Conservation (phyloP, 1,140 invertebrate species). For the Drosophila malerkotliana region DNA sequence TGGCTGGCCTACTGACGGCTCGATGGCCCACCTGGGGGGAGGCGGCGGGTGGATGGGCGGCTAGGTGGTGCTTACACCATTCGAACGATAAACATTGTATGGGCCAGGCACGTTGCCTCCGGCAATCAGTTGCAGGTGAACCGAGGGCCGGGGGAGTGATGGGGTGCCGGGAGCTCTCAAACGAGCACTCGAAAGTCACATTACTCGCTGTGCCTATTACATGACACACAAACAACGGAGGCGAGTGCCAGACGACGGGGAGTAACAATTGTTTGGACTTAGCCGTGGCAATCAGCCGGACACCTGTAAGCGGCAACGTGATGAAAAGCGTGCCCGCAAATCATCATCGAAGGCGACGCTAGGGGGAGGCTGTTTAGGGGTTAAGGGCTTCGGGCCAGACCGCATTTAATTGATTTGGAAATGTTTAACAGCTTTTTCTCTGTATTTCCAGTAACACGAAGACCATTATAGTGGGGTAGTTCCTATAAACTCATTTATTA, state of each 20-base stretch:
- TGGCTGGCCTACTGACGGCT: constrained; percentile 69
- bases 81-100: constrained; percentile 52
- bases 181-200: constrained; percentile 55
- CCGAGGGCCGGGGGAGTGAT: neutral
- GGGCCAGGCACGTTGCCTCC: constrained; percentile 50
- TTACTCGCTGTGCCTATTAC: constrained; percentile 60
- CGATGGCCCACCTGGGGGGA: constrained; percentile 12
- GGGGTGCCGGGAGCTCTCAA: neutral
- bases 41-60: neutral
- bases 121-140: constrained; percentile 1
- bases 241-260: constrained; percentile 29
- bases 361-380: neutral
- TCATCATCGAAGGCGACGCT: neutral
- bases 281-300: constrained; percentile 45
- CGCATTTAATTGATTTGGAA: constrained; percentile 28
- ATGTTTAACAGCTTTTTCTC: constrained; percentile 26
- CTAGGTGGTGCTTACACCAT: constrained; percentile 36
- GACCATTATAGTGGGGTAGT: too few species aligned
- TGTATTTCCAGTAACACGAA: neutral
- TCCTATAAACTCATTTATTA: neutral
- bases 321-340: constrained; percentile 49
- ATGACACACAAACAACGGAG: constrained; percentile 46
- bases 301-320: constrained; percentile 53
- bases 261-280: constrained; percentile 46
- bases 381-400: constrained; percentile 1